Evolutionary conservation across 2,888 invertebrate species (phyloP).

Genomic region (Dyspetes luteomarginatus): DNA sequence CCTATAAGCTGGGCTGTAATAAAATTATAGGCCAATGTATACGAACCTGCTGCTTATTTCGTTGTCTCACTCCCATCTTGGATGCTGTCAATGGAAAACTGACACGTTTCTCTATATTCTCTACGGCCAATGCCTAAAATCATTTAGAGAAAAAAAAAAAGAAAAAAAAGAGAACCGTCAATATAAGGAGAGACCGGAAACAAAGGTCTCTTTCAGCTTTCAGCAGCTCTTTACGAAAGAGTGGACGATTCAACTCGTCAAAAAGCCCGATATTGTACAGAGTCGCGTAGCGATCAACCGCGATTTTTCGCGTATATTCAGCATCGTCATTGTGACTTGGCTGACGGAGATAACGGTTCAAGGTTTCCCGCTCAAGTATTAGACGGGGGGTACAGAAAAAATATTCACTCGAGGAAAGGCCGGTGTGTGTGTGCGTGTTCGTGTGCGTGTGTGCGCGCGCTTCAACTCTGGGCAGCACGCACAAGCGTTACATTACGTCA

Average conservation of each 20-base stretch:
- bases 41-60: conserved; percentile 75
- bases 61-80: conserved; percentile 70
- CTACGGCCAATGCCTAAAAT: too few species aligned
- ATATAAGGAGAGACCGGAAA: not conserved
- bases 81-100: not conserved
- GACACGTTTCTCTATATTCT: too few species aligned
- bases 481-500: not conserved
- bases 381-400: not conserved
- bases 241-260: conserved; percentile 1
- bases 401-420: not conserved
- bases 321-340: conserved; percentile 68
- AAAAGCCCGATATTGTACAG: not conserved
- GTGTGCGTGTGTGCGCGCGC: not conserved
- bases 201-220: conserved; percentile 45
- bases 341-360: conserved; percentile 70
- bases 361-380: conserved; percentile 58
- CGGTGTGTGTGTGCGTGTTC: not conserved
- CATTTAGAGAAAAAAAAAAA: too few species aligned
- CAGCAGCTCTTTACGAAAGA: too few species aligned
- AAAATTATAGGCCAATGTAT: not conserved
- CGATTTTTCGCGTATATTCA: conserved; percentile 37
- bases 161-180: not conserved
- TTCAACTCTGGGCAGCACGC: too few species aligned
- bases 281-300: not conserved
- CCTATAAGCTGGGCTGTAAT: not conserved